Conservation (phyloP, 2,888 invertebrate genomes). For the Zootermopsis nevadensis region DNA sequence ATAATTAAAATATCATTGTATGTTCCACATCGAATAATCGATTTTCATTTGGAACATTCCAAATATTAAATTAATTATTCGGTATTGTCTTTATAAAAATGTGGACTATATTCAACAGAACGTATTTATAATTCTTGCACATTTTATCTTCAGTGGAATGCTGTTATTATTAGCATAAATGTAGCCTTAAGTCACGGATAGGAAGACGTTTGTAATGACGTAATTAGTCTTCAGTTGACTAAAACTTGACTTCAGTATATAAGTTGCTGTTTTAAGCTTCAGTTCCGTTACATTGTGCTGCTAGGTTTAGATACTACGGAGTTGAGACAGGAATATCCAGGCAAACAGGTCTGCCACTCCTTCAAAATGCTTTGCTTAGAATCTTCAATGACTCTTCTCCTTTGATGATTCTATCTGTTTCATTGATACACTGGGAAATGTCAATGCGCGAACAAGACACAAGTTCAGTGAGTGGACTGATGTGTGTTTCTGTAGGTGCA, state of each 20-base stretch:
- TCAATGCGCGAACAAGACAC: not conserved
- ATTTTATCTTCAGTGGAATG: conserved; percentile 2
- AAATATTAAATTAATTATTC: too few relatives aligned
- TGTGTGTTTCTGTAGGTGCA: not conserved
- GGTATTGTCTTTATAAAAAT: not conserved
- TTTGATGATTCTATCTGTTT: not conserved
- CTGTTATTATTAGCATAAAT: conserved; percentile 22
- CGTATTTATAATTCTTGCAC: not conserved
- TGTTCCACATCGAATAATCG: too few relatives aligned
- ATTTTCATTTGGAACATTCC: too few relatives aligned
- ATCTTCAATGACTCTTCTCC: not conserved
- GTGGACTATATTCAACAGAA: too few relatives aligned
- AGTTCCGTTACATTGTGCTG: conserved; percentile 1
- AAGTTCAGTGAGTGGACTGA: not conserved
- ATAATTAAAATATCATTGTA: too few relatives aligned
- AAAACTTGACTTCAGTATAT: not conserved
- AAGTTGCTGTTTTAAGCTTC: not conserved
- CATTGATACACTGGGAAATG: not conserved
- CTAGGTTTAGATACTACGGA: conserved; percentile 3
- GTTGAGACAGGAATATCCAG: conserved; percentile 9
- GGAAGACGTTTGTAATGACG: not conserved
- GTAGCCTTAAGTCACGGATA: not conserved
- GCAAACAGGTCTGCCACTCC: conserved; percentile 2
- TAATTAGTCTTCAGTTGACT: not conserved
- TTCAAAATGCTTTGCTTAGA: not conserved